Conservation (phyloP, 2,113 vertebrate genomes). For the Brachyhypopomus gauderio region DNA sequence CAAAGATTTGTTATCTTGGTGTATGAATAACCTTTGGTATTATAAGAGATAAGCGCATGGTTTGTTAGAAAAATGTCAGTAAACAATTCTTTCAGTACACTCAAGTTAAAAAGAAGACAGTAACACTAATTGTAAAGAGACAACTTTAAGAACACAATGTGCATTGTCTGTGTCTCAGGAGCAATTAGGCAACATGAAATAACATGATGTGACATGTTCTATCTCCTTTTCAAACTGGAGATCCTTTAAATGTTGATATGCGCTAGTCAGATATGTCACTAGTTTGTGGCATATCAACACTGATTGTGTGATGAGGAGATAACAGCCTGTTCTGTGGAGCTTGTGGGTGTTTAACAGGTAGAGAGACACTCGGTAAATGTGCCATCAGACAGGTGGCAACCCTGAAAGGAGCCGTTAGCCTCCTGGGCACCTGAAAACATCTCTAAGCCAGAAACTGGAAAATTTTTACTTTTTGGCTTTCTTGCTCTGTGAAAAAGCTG, state of each 20-base stretch:
- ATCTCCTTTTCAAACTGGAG: too few species aligned
- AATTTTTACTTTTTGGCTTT: too few species aligned
- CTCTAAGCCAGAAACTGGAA: too few species aligned
- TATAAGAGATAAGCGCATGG: constrained; percentile 8
- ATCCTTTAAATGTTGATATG: background rate
- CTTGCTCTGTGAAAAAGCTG: too few species aligned
- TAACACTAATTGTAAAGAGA: too few species aligned
- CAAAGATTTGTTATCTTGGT: constrained; percentile 1
- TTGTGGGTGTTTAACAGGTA: background rate
- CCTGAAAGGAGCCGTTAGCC: background rate
- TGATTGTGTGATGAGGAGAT: background rate
- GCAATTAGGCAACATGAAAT: too few species aligned
- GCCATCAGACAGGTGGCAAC: background rate
- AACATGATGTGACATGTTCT: too few species aligned
- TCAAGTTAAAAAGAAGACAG: too few species aligned
- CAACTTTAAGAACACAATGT: too few species aligned
- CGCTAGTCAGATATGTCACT: background rate
- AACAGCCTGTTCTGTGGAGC: constrained; percentile 4
- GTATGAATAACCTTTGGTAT: background rate
- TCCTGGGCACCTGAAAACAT: background rate
- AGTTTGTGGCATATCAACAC: background rate
- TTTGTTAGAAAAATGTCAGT: background rate
- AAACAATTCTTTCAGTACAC: too few species aligned
- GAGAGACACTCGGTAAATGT: background rate
- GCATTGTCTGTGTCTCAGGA: too few species aligned